A percentile compares a stretch with the other conserved stretches of the same genome.
Evolutionary conservation across 1,140 invertebrate genomes (phyloP).

Genomic region (Octopus bimaculoides): DNA sequence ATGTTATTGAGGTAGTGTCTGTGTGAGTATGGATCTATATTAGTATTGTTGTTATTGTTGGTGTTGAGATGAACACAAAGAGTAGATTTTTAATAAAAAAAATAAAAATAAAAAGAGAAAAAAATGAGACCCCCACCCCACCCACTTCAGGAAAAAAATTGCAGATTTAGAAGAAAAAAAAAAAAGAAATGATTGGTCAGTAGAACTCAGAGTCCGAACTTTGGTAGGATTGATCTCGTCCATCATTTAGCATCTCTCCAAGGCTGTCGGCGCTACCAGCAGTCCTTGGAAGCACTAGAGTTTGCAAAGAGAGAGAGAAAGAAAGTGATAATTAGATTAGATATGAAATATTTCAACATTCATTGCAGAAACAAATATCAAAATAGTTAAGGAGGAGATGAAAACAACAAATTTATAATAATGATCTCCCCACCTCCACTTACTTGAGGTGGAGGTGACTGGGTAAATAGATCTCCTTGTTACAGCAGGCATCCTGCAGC

Average conservation of each 20-base stretch:
- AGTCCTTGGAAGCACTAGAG: constrained; percentile 33
- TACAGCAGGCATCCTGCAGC: too few relatives aligned
- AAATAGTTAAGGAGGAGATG: too few relatives aligned
- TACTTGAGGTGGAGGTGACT: not conserved
- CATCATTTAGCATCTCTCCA: constrained; percentile 34
- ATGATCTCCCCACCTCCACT: not conserved
- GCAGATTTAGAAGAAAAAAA: too few relatives aligned
- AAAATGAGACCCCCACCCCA: too few relatives aligned
- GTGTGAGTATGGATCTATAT: too few relatives aligned
- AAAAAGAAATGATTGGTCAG: constrained; percentile 22
- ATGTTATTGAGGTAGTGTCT: too few relatives aligned
- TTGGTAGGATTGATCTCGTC: constrained; percentile 49
- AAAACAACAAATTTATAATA: not conserved
- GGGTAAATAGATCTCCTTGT: not conserved
- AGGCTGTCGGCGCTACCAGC: constrained; percentile 24
- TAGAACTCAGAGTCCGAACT: constrained; percentile 57
- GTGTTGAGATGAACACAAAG: too few relatives aligned
- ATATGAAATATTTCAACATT: not conserved
- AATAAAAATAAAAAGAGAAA: too few relatives aligned
- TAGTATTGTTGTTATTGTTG: too few relatives aligned
- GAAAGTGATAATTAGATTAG: not conserved
- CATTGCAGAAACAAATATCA: not conserved
- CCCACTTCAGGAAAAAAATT: too few relatives aligned
- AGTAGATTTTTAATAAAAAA: too few relatives aligned
- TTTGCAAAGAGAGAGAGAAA: not conserved